phyloP scores from a whole-genome alignment of 2,888 invertebrate genomes.

The Blomia tropicalis region DNA sequence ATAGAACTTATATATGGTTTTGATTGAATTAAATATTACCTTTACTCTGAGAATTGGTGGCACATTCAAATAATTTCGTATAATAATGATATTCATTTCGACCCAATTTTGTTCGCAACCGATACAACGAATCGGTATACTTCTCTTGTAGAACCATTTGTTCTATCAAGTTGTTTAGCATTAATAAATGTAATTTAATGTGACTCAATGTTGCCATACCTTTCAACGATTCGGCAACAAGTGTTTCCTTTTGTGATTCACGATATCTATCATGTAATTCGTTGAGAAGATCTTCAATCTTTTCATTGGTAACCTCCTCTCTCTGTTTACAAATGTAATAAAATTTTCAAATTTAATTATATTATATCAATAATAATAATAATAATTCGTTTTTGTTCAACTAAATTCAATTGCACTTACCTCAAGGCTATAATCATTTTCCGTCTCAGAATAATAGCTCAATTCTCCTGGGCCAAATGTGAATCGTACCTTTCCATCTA shows the following conservation, averaged over 20 bases:
- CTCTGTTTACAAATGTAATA: neutral
- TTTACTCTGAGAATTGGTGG: neutral
- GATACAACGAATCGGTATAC: neutral
- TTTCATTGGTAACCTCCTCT: neutral
- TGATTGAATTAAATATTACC: neutral
- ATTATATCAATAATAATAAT: too few species aligned
- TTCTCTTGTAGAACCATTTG: neutral
- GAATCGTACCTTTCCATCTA: neutral
- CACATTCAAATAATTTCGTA: neutral
- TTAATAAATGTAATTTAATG: neutral
- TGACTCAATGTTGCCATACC: neutral
- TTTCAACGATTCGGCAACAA: constrained; percentile 1
- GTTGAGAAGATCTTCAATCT: neutral
- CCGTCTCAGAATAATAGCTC: neutral
- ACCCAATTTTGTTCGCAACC: neutral
- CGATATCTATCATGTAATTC: constrained; percentile 3
- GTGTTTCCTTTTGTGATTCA: neutral
- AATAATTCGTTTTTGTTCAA: neutral
- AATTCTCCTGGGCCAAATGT: neutral
- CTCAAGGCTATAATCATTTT: neutral
- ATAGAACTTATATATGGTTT: neutral
- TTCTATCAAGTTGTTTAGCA: neutral
- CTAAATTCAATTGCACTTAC: neutral
- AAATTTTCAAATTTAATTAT: too few species aligned
- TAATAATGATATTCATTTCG: constrained; percentile 10